Percentiles rank a stretch among this genome's conserved stretches.
phyloP scores from a whole-genome alignment of 1,140 invertebrate genomes.

The Marisa cornuarietis region DNA sequence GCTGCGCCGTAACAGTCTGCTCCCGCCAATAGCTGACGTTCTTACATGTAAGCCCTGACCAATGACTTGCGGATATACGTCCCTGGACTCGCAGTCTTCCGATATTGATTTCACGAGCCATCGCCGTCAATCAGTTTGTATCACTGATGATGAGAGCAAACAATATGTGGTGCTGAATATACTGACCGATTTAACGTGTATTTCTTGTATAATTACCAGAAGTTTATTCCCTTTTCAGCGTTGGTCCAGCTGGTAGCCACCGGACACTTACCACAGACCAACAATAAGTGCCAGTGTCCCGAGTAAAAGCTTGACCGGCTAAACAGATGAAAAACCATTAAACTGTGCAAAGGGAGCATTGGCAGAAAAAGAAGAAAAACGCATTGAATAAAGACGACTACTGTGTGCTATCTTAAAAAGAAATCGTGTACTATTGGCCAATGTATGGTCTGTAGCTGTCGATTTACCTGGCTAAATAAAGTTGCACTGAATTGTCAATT shows the following conservation, averaged over 20 bases:
- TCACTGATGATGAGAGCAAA: not conserved
- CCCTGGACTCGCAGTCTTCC: not conserved
- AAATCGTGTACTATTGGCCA: not conserved
- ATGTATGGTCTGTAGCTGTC: not conserved
- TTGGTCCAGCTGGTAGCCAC: conserved; percentile 1
- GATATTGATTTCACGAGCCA: not conserved
- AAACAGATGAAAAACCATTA: no score
- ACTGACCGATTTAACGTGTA: not conserved
- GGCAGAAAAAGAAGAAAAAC: not conserved
- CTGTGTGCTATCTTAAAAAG: not conserved
- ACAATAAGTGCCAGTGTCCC: conserved; percentile 5
- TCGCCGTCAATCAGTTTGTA: not conserved
- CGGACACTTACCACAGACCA: not conserved
- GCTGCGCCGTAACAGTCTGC: not conserved
- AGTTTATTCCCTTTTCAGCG: not conserved
- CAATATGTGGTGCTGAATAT: not conserved
- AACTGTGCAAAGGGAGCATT: not conserved
- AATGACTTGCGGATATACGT: not conserved
- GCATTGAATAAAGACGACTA: no score
- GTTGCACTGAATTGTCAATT: no score
- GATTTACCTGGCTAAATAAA: not conserved
- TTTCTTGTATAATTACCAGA: not conserved
- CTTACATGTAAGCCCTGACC: not conserved
- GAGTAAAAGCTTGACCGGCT: not conserved
- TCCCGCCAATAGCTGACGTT: no score